Percentiles rank a stretch among this genome's conserved stretches.
These are phyloP conservation scores for Oscheius sp. DNA, from an alignment of 2,888 invertebrate genomes.

Conservation along the genomic window DNA sequence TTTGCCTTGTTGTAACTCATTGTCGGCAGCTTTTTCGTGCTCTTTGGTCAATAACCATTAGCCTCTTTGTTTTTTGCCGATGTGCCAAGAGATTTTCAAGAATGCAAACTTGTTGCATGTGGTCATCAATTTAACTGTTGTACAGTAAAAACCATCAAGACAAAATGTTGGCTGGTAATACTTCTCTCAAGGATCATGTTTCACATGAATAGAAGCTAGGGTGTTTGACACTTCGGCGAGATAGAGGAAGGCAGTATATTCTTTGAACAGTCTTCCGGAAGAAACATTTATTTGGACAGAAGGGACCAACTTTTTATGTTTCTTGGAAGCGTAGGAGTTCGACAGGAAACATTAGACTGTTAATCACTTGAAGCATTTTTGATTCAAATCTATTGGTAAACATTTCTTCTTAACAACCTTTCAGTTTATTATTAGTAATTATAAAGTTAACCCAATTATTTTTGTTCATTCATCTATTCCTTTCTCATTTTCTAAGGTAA, in stretches of 20 bases:
- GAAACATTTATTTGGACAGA: no score
- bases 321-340: no score
- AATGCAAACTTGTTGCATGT: neutral
- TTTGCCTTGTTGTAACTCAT: neutral
- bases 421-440: no score
- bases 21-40: constrained; percentile 17
- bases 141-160: neutral
- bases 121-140: neutral
- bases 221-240: constrained; percentile 25
- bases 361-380: no score
- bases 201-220: constrained; percentile 11
- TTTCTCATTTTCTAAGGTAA: no score
- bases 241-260: constrained; percentile 8
- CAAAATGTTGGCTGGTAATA: constrained; percentile 15
- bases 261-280: constrained; percentile 6
- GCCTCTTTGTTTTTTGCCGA: neutral
- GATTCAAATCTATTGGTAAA: no score
- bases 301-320: no score
- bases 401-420: no score
- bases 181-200: constrained; percentile 24
- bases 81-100: neutral
- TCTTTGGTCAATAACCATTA: constrained; percentile 8
- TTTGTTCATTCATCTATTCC: no score
- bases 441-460: no score
- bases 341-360: neutral